Base-by-base conservation (phyloP, 1,140 invertebrate species). In the Eulimnadia texana region DNA sequence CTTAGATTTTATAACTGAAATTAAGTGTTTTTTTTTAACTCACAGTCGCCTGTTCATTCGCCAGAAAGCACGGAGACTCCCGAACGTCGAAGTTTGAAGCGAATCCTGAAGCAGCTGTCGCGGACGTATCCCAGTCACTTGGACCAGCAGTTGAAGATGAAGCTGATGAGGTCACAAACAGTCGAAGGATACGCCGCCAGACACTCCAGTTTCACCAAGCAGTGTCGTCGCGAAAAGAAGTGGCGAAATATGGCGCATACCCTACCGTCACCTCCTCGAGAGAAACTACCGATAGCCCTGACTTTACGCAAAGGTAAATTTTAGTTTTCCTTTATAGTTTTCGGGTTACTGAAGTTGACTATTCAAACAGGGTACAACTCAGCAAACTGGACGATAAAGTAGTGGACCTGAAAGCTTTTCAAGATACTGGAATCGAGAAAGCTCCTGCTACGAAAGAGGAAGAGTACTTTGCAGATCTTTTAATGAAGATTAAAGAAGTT, bases 41-140 rank as follows among this genome's bases (percentile, higher is more conserved):
- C n/a, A n/a, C n/a, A 27, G 53, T 25, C 59, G 47, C 47, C 59
- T 6, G 24, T 51, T 70, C 65, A 75, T 6, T 80, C 79, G 1
- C 84, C 85, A 13, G 87, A 88, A 71, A 82, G 80, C 9, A 90
- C 89, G 68, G 88, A 91, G 74, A 91, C 88, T 0, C 72, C 84
- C 2, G 88, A 92, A 70, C 77, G 88, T 64, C 76, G 82, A 68
- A 84, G 86, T 66, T 71, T 91, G 50, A 91, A 90, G 70, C 89
- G 86, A 62, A 90, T 91, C 63, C 72, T 93, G 47, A 90, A 90
- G 68, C 86, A 86, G 69, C 71, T 90, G 50, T 86, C 85, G 16
- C 66, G 71, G 2, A 64, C 63, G 42, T 59, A 63, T 42, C 61
- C 61, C 49, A 55, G 63, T 28, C 64, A 66, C 1, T 61, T 66